Percentiles rank a stretch among this genome's conserved stretches.
Evolutionary conservation across 2,797 vertebrate genomes (phyloP).

Genomic region (Rhabdomys pumilio): DNA sequence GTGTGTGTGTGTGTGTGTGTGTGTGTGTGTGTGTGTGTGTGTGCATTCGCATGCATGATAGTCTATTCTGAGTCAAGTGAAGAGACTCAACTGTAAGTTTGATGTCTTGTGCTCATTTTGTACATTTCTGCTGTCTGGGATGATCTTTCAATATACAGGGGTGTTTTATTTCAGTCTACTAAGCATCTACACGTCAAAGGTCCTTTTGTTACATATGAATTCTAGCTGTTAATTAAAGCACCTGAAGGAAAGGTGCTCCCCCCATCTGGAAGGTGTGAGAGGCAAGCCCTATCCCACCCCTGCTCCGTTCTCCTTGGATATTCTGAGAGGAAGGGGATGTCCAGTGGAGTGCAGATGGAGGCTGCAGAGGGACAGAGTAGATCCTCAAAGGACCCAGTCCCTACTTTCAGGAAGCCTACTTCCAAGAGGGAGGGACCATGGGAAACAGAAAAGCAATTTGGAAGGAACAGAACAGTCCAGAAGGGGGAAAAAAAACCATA

Average conservation of each 20-base stretch:
- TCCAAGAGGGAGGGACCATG: background rate
- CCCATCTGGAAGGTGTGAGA: background rate
- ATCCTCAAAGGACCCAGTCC: background rate
- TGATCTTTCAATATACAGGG: background rate
- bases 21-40: accelerated
- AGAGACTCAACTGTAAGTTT: background rate
- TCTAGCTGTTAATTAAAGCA: background rate
- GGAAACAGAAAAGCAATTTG: background rate
- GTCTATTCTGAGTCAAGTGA: background rate
- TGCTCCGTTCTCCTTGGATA: background rate
- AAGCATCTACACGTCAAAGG: background rate
- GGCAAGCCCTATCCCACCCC: background rate
- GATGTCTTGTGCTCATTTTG: no score
- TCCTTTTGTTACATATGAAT: background rate
- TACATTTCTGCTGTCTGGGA: accelerated
- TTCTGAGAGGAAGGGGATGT: background rate
- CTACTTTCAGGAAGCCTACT: background rate
- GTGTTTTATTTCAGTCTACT: no score
- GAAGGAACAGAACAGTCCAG: constrained; percentile 43
- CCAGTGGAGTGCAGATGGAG: background rate
- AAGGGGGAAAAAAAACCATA: background rate
- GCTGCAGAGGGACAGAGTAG: background rate
- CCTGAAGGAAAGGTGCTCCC: background rate
- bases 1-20: no score
- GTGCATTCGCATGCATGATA: accelerated